Conservation (phyloP, 1,140 invertebrate genomes). For the Anadara kagoshimensis region DNA sequence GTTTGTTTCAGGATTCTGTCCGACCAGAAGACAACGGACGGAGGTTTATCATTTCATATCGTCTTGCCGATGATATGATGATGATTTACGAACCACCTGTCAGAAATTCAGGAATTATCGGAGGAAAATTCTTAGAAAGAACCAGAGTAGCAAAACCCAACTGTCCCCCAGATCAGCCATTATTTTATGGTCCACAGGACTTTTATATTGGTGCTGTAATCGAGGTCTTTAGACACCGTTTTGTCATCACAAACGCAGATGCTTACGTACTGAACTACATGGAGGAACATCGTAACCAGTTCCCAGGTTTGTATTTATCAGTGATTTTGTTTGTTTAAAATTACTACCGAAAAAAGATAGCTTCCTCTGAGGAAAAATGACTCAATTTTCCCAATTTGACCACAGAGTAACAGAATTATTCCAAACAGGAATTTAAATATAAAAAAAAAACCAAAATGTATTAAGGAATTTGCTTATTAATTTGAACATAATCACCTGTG, state of each 20-base stretch:
- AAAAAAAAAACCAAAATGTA: too few species aligned
- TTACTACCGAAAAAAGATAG: too few species aligned
- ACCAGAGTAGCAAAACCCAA: conserved; percentile 72
- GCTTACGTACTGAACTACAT: conserved; percentile 73
- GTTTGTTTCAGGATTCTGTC: conserved; percentile 63
- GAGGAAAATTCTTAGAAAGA: conserved; percentile 73
- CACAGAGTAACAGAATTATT: too few species aligned
- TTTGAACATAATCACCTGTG: too few species aligned
- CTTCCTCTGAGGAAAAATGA: too few species aligned
- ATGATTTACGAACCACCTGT: conserved; percentile 73
- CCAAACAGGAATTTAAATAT: too few species aligned
- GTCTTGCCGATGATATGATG: conserved; percentile 73
- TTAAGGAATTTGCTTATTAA: too few species aligned
- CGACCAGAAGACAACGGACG: conserved; percentile 70
- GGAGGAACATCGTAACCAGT: conserved; percentile 69
- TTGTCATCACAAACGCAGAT: conserved; percentile 73
- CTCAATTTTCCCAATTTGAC: too few species aligned
- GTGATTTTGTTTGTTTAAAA: neutral
- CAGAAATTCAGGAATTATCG: conserved; percentile 73
- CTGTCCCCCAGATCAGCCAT: conserved; percentile 64
- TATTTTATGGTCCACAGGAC: conserved; percentile 73
- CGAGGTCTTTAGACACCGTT: conserved; percentile 71
- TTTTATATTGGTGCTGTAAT: conserved; percentile 73
- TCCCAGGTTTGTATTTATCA: conserved; percentile 58
- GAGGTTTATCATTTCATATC: conserved; percentile 73